Conservation (phyloP, 2,113 vertebrate genomes). For the Hippoglossus stenolepis region DNA sequence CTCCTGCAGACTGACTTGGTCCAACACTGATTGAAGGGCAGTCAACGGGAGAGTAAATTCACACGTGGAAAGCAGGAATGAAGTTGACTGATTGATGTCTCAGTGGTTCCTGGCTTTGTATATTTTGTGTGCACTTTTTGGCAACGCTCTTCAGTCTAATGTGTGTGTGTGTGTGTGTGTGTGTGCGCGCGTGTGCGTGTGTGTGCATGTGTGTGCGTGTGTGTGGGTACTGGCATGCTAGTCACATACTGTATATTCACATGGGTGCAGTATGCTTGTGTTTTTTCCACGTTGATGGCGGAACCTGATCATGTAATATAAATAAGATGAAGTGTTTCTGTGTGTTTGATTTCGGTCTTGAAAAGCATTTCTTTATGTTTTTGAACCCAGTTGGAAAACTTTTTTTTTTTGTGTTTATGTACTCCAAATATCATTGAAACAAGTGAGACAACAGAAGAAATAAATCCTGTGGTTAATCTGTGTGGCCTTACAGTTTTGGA, state of each 20-base stretch:
- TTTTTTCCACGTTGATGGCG: constrained; percentile 9
- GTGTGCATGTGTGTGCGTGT: neutral
- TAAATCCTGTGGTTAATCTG: constrained; percentile 7
- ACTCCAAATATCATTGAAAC: neutral
- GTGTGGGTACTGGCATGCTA: constrained; percentile 7
- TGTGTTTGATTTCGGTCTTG: constrained; percentile 22
- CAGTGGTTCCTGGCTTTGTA: constrained; percentile 54
- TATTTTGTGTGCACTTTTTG: constrained; percentile 60
- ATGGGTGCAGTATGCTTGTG: constrained; percentile 18
- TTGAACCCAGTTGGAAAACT: constrained; percentile 3
- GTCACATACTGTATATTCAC: constrained; percentile 10
- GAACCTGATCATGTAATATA: constrained; percentile 50
- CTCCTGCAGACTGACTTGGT: neutral
- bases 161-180: neutral
- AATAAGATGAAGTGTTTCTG: constrained; percentile 50
- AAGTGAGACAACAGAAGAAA: neutral
- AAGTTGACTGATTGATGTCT: constrained; percentile 55
- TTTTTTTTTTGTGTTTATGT: neutral
- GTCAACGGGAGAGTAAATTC: constrained; percentile 3
- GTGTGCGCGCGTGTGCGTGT: neutral
- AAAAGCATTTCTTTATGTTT: constrained; percentile 6
- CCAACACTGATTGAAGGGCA: constrained; percentile 11
- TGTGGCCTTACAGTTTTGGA: neutral
- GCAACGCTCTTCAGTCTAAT: constrained; percentile 38
- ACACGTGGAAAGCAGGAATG: constrained; percentile 39